Percentiles rank a stretch among this genome's conserved stretches.
phyloP scores from a whole-genome alignment of 2,797 vertebrate species.

The Enteromius thamalakanensis region DNA sequence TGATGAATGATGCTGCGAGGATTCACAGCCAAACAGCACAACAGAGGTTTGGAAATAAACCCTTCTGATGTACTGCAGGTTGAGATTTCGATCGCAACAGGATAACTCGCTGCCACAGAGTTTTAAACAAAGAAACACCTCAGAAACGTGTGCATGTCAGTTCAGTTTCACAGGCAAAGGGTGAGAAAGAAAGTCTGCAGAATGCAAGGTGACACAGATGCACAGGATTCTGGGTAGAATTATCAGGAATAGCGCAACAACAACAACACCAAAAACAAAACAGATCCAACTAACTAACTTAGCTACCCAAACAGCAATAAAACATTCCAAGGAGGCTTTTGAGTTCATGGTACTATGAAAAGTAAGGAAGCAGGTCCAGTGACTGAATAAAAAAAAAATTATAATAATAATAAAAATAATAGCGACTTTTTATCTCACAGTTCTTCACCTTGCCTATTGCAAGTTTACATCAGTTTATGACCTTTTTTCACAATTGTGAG shows the following conservation, averaged over 20 bases:
- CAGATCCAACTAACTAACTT: too few relatives aligned
- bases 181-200: background rate
- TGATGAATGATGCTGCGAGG: background rate
- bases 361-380: background rate
- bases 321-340: background rate
- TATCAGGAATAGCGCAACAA: background rate
- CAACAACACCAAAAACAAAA: background rate
- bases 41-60: constrained; percentile 5
- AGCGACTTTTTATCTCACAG: background rate
- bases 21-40: background rate
- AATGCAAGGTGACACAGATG: background rate
- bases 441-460: background rate
- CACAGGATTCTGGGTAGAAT: background rate
- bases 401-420: too few relatives aligned
- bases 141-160: background rate
- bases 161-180: background rate
- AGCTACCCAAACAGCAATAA: background rate
- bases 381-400: too few relatives aligned
- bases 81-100: background rate
- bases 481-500: background rate
- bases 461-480: background rate
- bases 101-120: background rate
- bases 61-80: background rate
- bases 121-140: background rate
- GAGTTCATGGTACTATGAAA: background rate